Base-by-base conservation (phyloP, 2,113 vertebrate genomes). In the Clarias batrachus region DNA sequence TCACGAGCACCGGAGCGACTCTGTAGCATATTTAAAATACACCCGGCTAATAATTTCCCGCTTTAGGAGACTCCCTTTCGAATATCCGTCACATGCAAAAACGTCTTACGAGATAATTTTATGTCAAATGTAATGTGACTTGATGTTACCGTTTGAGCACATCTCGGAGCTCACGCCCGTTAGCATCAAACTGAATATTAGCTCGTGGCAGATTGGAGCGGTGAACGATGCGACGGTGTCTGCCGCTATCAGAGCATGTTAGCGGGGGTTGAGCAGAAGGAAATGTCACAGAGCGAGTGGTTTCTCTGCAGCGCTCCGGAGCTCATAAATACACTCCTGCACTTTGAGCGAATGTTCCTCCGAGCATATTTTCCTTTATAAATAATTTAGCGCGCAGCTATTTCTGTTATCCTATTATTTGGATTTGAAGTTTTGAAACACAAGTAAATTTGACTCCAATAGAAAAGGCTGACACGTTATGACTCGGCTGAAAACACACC, bases 301-400 rank as follows among this genome's bases (percentile, higher is more conserved):
- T 62, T 62, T 60, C 57, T 25, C 73, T 14, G 12, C 41, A 52
- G 21, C 21, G 2, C 41, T 48, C 73, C 41, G 52, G 73, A 76
- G 54, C 54, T 79, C 77, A 59, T 79, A 79, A 79, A 79, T 33
- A 79, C 77, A 59, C 77, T 79, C 57, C 57, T 62, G 78, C 21
- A 37, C 57, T 62, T 19, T 14, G 78, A 62, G 30, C 11, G 30
- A 80, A 80, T 23, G 30, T 11, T 80, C 56, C 78, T 80, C 56
- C 27, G 3, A 81, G 30, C 78, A 37, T 59, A 37, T 80, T 60
- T 62, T 62, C 12, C 78, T 80, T 62, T 37, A 13, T 80, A 12
- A 80, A 80, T 80, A 23, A 60, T 80, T 62, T 60, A 60, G 27
- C 54, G 2, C 13, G 33, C n/a, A 33, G 27, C 57, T 37, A 80